Evolutionary conservation across 2,113 vertebrate genomes (phyloP), one percentile per base, ranked within the genome.

Genomic region (Podilymbus podiceps): DNA sequence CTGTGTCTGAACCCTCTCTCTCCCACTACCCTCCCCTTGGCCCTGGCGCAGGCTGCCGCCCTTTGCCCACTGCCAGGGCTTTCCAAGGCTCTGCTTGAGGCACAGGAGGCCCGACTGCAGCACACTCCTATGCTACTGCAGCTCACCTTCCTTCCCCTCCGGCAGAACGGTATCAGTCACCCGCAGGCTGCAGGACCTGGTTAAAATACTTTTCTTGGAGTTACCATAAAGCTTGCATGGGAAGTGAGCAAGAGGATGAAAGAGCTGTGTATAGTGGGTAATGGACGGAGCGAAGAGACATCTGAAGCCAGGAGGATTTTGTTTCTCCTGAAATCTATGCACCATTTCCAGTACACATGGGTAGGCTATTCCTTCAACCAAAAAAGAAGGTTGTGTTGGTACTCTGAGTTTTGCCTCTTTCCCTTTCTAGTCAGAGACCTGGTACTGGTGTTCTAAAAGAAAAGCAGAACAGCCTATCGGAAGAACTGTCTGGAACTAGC

Each of bases 161-260:
- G 6, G 6, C 2, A 1, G 27, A 53, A 77, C 1, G 25, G 40
- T 2, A 44, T 24, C 42, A 8, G 63, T 6, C 40, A 68, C 42
- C 30, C 4, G 10, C 77, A 33, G 0, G 4, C 2, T 20, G 59
- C 0, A 0, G 68, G n/a, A 25, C 23, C 52, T 16, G 5, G 2
- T 1, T 44, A 68, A 22, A 78, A 88, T 38, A 63, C 40, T 40
- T 5, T 38, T 22, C 25, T 5, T 44, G 66, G 35, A 55, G 58
- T 46, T 44, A 75, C 42, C 63, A 64, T 5, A 28, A 40, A 52
- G 74, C 50, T 82, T 40, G 27, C 15, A 44, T 2, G 52, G 25
- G 47, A 82, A 89, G 71, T 16, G 55, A 86, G 64, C 60, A 74
- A 60, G 16, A 25, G 52, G 80, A 73, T 11, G 21, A 42, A 71